Conservation (phyloP, 2,888 invertebrate genomes). For the Palloptera scutellata region DNA sequence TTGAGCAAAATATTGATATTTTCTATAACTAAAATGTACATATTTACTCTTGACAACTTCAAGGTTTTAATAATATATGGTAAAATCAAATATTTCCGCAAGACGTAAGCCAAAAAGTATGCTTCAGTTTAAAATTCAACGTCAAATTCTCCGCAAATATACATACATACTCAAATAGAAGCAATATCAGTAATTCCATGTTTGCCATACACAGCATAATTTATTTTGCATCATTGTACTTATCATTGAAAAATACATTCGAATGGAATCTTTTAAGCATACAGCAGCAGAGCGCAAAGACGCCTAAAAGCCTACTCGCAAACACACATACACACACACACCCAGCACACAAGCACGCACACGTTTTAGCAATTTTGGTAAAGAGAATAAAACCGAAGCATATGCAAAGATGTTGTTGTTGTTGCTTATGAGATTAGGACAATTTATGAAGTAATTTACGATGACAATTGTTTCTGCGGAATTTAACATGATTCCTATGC, state of each 20-base stretch:
- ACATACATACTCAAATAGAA: neutral
- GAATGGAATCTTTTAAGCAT: neutral
- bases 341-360: neutral
- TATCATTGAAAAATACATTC: no score
- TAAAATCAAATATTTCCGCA: no score
- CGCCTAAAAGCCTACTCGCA: slow-evolving; percentile 20
- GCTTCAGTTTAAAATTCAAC: no score
- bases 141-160: no score
- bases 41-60: no score
- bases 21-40: no score
- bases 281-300: neutral
- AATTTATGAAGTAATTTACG: slow-evolving; percentile 36
- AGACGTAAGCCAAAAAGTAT: no score
- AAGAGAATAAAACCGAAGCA: neutral
- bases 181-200: no score
- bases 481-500: slow-evolving; percentile 25
- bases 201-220: no score
- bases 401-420: slow-evolving; percentile 4
- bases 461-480: slow-evolving; percentile 32
- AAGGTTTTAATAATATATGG: no score
- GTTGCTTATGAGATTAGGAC: slow-evolving; percentile 28
- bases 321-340: neutral
- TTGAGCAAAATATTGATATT: no score
- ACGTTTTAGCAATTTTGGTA: slow-evolving; percentile 12
- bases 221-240: neutral